These are phyloP conservation scores for Amazona guildingii DNA, from an alignment of 2,113 vertebrate species.

Conservation along the genomic window DNA sequence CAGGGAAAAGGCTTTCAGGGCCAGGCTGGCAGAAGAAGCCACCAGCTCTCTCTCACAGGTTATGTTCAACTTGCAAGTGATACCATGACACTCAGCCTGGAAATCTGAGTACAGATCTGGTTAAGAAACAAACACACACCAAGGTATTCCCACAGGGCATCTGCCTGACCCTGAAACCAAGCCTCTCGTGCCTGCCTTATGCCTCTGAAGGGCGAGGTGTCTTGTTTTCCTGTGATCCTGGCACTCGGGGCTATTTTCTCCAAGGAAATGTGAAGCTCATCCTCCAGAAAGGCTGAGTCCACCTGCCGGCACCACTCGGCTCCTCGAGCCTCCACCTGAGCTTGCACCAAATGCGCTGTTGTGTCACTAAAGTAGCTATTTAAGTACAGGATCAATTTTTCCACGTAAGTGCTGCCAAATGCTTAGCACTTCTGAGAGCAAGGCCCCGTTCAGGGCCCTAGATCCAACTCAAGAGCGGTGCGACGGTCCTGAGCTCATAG, in stretches of 20 bases:
- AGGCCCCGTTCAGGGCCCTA: background rate
- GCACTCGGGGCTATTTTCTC: background rate
- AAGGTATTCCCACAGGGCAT: background rate
- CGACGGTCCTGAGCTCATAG: fast-evolving
- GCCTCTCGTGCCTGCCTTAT: background rate
- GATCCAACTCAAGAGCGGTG: background rate
- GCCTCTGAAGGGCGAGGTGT: background rate
- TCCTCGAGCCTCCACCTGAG: background rate
- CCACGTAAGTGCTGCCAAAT: background rate
- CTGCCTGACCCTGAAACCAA: background rate
- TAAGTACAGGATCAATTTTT: background rate
- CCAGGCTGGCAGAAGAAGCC: background rate
- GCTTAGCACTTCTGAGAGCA: background rate
- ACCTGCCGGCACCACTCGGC: background rate
- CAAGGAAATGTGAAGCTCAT: background rate
- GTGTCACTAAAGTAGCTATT: background rate
- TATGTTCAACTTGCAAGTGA: fast-evolving
- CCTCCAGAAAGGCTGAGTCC: background rate
- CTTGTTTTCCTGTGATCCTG: background rate
- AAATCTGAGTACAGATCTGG: background rate
- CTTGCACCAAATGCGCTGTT: background rate
- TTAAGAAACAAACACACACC: background rate
- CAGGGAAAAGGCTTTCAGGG: background rate
- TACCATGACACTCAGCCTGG: background rate
- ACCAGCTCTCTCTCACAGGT: background rate